Conservation (phyloP, 1,140 invertebrate species). For the Drosophila eugracilis region DNA sequence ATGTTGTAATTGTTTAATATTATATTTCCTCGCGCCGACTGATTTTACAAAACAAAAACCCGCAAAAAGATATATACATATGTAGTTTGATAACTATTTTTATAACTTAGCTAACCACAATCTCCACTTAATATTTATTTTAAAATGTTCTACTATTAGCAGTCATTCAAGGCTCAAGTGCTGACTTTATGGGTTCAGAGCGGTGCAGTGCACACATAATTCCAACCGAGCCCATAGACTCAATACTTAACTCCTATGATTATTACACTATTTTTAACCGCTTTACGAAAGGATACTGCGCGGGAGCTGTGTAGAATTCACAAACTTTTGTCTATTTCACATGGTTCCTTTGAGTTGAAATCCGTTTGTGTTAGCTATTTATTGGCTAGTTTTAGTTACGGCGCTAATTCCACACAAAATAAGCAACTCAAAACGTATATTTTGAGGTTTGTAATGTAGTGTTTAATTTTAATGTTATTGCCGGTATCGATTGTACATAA, state of each 20-base stretch:
- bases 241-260: constrained; percentile 27
- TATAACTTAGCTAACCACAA: constrained; percentile 60
- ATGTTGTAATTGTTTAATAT: constrained; percentile 49
- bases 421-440: constrained; percentile 42
- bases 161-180: constrained; percentile 21
- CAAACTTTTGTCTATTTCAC: constrained; percentile 18
- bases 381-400: constrained; percentile 57
- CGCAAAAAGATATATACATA: constrained; percentile 53
- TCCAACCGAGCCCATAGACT: constrained; percentile 20
- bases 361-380: constrained; percentile 36
- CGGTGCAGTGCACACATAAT: constrained; percentile 46
- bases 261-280: constrained; percentile 14
- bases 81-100: constrained; percentile 45
- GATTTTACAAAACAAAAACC: constrained; percentile 49
- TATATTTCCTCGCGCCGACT: constrained; percentile 53
- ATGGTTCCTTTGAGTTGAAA: constrained; percentile 6
- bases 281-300: not conserved
- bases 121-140: constrained; percentile 58
- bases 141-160: constrained; percentile 28
- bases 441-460: constrained; percentile 68
- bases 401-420: constrained; percentile 60
- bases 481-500: constrained; percentile 75
- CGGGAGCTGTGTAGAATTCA: constrained; percentile 10
- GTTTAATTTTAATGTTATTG: constrained; percentile 74
- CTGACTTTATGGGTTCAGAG: constrained; percentile 16